Conservation (phyloP, 2,888 invertebrate genomes). For the Amblyteles armatorius region DNA sequence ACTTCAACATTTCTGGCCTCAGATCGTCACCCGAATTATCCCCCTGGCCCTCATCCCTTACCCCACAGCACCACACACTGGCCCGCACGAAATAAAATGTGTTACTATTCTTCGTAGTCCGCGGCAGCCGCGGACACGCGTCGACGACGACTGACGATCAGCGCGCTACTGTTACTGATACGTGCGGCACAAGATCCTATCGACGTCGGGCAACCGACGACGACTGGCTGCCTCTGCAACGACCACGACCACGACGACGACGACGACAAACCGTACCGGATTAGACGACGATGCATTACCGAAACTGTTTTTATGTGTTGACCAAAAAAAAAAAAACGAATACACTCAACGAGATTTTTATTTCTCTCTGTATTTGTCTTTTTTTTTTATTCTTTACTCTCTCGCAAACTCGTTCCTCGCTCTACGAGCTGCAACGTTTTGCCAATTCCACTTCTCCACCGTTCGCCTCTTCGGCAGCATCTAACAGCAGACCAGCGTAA, state of each 20-base stretch:
- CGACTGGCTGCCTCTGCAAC: conserved; percentile 36
- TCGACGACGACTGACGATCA: conserved; percentile 57
- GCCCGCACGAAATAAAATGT: conserved; percentile 58
- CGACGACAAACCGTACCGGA: conserved; percentile 56
- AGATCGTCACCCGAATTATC: conserved; percentile 82
- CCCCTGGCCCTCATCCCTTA: conserved; percentile 82
- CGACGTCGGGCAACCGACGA: conserved; percentile 58
- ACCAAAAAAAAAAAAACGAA: not conserved
- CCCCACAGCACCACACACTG: conserved; percentile 83
- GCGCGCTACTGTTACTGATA: conserved; percentile 56
- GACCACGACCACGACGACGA: conserved; percentile 50
- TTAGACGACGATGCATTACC: conserved; percentile 67
- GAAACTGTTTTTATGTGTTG: conserved; percentile 30
- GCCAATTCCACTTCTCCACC: conserved; percentile 5
- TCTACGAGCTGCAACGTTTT: not conserved
- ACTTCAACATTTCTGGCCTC: conserved; percentile 85
- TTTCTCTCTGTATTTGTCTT: conserved; percentile 2
- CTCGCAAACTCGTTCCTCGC: not conserved
- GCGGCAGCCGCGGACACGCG: conserved; percentile 55
- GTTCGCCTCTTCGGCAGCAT: conserved; percentile 46
- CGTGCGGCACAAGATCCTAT: conserved; percentile 58
- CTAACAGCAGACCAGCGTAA: conserved; percentile 34
- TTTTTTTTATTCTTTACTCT: conserved; percentile 15
- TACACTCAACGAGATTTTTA: conserved; percentile 17
- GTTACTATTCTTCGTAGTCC: conserved; percentile 20